A percentile compares a stretch with the other conserved stretches of the same genome.
Conservation (phyloP, 2,113 vertebrate species). For the Hippocampus barbouri region DNA sequence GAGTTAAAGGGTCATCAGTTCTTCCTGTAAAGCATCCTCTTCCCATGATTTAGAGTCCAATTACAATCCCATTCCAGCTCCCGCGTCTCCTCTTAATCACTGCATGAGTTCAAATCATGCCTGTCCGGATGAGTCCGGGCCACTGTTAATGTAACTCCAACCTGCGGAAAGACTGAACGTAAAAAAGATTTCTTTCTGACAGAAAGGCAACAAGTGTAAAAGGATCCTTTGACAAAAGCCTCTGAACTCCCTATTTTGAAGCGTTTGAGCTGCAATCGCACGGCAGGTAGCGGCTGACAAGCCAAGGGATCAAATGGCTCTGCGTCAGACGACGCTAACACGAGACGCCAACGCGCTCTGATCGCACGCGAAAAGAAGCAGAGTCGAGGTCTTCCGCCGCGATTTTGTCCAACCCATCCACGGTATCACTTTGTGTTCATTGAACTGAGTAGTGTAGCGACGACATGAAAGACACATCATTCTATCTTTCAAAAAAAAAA, state of each 20-base stretch:
- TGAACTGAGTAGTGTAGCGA: background rate
- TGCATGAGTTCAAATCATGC: constrained; percentile 24
- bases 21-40: constrained; percentile 44
- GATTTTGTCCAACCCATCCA: too few species aligned
- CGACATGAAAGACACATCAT: background rate
- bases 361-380: background rate
- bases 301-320: background rate
- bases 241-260: background rate
- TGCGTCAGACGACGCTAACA: background rate
- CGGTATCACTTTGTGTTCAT: too few species aligned
- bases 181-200: background rate
- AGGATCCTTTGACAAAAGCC: background rate
- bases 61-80: constrained; percentile 41
- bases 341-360: background rate
- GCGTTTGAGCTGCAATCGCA: background rate
- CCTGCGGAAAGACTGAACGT: background rate
- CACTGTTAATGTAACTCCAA: background rate
- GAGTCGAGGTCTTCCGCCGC: background rate
- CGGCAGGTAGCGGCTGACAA: background rate
- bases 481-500: too few species aligned
- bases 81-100: constrained; percentile 27
- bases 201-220: background rate
- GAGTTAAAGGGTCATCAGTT: constrained; percentile 35
- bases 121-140: constrained; percentile 6
- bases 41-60: constrained; percentile 60